Conservation (phyloP, 1,140 invertebrate genomes). For the Amyelois transitella region DNA sequence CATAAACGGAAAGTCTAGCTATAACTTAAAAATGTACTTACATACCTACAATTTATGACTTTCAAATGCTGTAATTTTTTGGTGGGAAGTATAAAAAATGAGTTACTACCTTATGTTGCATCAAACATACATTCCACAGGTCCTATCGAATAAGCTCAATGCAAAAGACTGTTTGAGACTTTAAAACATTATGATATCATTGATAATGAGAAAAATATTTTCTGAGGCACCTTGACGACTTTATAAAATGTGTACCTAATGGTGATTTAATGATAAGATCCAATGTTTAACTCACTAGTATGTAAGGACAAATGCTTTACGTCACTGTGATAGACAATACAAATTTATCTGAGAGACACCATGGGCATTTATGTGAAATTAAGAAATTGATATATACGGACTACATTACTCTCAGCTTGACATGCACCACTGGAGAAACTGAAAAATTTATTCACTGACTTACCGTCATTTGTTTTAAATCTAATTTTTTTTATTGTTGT, state of each 20-base stretch:
- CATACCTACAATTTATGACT: neutral
- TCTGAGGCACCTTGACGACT: conserved; percentile 67
- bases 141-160: conserved; percentile 69
- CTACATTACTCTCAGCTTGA: conserved; percentile 39
- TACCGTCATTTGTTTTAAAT: neutral
- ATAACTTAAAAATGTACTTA: neutral
- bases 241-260: conserved; percentile 64
- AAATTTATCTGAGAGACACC: conserved; percentile 64
- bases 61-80: neutral
- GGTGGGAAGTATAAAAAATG: neutral
- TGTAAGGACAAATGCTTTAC: conserved; percentile 72
- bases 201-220: conserved; percentile 64
- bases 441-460: neutral
- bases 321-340: conserved; percentile 71
- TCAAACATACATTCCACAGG: conserved; percentile 62
- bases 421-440: conserved; percentile 17
- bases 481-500: too few species aligned
- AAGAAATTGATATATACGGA: conserved; percentile 43
- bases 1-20: too few species aligned
- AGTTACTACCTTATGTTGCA: conserved; percentile 25
- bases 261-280: conserved; percentile 72
- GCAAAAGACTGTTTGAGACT: conserved; percentile 70
- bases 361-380: conserved; percentile 57
- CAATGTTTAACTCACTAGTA: conserved; percentile 70
- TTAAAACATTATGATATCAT: conserved; percentile 60